These are phyloP conservation scores for Lophius americanus DNA, from an alignment of 2,797 vertebrate genomes.

Conservation along the genomic window DNA sequence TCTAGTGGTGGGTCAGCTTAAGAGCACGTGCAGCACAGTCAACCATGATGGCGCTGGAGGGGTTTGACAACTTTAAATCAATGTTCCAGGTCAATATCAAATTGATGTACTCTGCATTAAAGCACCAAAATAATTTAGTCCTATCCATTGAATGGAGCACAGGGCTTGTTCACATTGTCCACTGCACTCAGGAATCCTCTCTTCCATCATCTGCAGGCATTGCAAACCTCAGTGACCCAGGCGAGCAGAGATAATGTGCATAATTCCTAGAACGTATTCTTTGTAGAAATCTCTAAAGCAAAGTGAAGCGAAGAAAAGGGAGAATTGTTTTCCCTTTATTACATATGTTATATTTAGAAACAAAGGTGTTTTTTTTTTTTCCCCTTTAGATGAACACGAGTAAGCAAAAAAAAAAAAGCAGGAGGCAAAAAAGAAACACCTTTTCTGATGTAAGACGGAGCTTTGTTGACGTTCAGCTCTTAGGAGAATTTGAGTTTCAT, in stretches of 20 bases:
- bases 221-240: conserved; percentile 16
- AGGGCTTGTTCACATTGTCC: neutral
- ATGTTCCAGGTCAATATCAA: neutral
- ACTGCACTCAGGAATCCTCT: conserved; percentile 31
- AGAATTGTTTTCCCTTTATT: neutral
- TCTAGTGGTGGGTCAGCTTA: conserved; percentile 63
- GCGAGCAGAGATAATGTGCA: conserved; percentile 59
- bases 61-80: conserved; percentile 19
- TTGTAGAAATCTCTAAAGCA: conserved; percentile 65
- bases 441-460: conserved; percentile 2
- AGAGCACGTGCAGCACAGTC: conserved; percentile 16
- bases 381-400: conserved; percentile 20
- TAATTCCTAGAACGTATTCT: conserved; percentile 67
- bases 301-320: conserved; percentile 20
- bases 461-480: conserved; percentile 7
- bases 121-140: neutral
- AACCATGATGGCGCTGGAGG: conserved; percentile 4
- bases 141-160: conserved; percentile 2
- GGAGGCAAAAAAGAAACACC: no score
- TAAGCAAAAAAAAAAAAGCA: neutral
- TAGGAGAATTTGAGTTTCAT: conserved; percentile 22
- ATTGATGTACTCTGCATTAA: neutral
- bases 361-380: neutral
- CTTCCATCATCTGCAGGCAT: conserved; percentile 51
- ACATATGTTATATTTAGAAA: conserved; percentile 46